phyloP scores from a whole-genome alignment of 2,113 vertebrate genomes.

The Lophochroa leadbeateri region DNA sequence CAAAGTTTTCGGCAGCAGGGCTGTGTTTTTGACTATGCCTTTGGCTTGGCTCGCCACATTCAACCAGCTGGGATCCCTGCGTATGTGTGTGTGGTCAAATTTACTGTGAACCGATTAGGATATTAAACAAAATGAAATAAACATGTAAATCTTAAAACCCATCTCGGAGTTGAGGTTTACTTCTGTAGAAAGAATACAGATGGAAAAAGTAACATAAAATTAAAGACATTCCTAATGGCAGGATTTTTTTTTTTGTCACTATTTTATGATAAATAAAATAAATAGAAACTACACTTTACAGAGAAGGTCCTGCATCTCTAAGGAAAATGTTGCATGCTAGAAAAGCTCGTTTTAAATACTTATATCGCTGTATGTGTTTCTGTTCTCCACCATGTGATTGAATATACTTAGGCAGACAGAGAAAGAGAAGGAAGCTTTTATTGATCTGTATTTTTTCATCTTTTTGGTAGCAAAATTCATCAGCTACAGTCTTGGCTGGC shows the following conservation, averaged over 20 bases:
- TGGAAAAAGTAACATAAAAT: constrained; percentile 67
- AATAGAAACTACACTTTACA: constrained; percentile 11
- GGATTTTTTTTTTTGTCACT: neutral
- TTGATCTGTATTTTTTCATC: neutral
- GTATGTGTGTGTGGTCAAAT: constrained; percentile 58
- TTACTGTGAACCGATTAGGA: constrained; percentile 67
- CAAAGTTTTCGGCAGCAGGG: constrained; percentile 19
- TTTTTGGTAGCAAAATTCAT: neutral
- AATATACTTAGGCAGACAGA: neutral
- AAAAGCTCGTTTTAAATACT: constrained; percentile 15
- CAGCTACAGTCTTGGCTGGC: neutral
- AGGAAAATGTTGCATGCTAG: neutral
- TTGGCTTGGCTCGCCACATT: constrained; percentile 5
- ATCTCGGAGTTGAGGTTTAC: constrained; percentile 57
- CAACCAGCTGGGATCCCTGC: constrained; percentile 29
- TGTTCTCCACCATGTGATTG: neutral
- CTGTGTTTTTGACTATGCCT: constrained; percentile 27
- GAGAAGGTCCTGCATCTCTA: neutral
- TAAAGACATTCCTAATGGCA: constrained; percentile 53
- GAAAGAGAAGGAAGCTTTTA: neutral
- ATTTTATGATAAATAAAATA: constrained; percentile 62
- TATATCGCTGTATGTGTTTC: neutral
- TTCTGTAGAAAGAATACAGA: constrained; percentile 66
- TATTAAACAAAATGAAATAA: constrained; percentile 71
- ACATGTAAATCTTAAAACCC: constrained; percentile 65